phyloP scores from a whole-genome alignment of 1,140 invertebrate species.

The Ceratoteleas bidentatus region DNA sequence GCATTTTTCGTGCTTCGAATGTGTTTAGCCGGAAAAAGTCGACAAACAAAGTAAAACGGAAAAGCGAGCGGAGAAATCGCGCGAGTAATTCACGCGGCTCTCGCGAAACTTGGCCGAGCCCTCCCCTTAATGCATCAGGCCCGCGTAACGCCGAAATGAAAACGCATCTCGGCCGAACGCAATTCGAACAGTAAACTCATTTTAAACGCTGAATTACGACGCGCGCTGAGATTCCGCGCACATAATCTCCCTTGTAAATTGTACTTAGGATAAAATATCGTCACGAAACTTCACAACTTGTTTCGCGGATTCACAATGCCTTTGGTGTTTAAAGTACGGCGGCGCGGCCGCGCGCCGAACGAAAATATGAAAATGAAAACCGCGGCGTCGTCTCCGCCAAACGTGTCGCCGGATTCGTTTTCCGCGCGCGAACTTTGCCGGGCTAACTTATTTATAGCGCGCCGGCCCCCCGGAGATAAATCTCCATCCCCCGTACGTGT shows the following conservation, averaged over 20 bases:
- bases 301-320: slow-evolving; percentile 64
- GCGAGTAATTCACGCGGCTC: too few relatives aligned
- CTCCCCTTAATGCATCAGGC: slow-evolving; percentile 12
- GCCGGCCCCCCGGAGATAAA: slow-evolving; percentile 42
- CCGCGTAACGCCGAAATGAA: slow-evolving; percentile 22
- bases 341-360: slow-evolving; percentile 22
- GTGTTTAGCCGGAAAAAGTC: too few relatives aligned
- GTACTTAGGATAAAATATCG: slow-evolving; percentile 67
- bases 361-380: slow-evolving; percentile 68
- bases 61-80: too few relatives aligned
- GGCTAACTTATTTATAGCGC: slow-evolving; percentile 61
- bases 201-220: slow-evolving; percentile 59
- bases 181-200: slow-evolving; percentile 59
- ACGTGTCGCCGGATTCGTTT: slow-evolving; percentile 55
- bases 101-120: too few relatives aligned
- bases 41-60: too few relatives aligned
- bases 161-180: slow-evolving; percentile 12
- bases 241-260: slow-evolving; percentile 67
- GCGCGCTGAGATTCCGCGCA: slow-evolving; percentile 52
- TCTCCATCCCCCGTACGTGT: slow-evolving; percentile 47
- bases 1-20: too few relatives aligned
- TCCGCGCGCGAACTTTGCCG: slow-evolving; percentile 45
- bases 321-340: slow-evolving; percentile 59
- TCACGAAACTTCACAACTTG: slow-evolving; percentile 66
- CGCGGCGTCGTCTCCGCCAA: slow-evolving; percentile 37